phyloP scores from a whole-genome alignment of 2,797 vertebrate genomes.

The Falco peregrinus region DNA sequence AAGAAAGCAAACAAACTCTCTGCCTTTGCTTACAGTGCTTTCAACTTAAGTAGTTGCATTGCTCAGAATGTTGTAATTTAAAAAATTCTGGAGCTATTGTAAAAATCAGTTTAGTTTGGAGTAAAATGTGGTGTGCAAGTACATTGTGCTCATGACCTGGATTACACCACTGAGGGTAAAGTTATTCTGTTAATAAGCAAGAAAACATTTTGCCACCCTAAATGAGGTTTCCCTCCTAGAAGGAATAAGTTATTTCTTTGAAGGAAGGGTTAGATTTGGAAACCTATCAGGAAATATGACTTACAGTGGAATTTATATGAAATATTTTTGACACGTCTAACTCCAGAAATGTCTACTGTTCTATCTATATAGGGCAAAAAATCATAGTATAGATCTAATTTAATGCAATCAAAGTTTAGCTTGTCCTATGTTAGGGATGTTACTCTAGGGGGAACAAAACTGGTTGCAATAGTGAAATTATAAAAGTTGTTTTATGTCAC shows the following conservation, averaged over 20 bases:
- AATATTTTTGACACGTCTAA: slow-evolving; percentile 62
- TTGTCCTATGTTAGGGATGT: slow-evolving; percentile 69
- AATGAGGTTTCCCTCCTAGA: slow-evolving; percentile 6
- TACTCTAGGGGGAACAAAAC: slow-evolving; percentile 76
- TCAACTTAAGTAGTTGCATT: background rate
- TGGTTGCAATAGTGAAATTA: slow-evolving; percentile 79
- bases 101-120: background rate
- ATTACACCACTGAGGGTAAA: background rate
- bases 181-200: background rate
- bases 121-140: background rate
- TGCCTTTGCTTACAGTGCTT: background rate
- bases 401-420: slow-evolving; percentile 75
- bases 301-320: slow-evolving; percentile 42
- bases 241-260: background rate
- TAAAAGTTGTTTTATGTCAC: slow-evolving; percentile 82
- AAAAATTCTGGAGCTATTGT: background rate
- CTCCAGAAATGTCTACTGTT: slow-evolving; percentile 60
- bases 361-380: slow-evolving; percentile 55
- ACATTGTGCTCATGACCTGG: background rate
- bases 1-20: slow-evolving; percentile 17
- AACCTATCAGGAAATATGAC: background rate
- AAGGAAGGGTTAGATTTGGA: background rate
- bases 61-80: background rate
- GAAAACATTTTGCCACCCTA: slow-evolving; percentile 7
- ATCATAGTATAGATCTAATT: slow-evolving; percentile 71